Evolutionary conservation across 2,113 vertebrate species (phyloP).

Genomic region (Siniperca chuatsi): DNA sequence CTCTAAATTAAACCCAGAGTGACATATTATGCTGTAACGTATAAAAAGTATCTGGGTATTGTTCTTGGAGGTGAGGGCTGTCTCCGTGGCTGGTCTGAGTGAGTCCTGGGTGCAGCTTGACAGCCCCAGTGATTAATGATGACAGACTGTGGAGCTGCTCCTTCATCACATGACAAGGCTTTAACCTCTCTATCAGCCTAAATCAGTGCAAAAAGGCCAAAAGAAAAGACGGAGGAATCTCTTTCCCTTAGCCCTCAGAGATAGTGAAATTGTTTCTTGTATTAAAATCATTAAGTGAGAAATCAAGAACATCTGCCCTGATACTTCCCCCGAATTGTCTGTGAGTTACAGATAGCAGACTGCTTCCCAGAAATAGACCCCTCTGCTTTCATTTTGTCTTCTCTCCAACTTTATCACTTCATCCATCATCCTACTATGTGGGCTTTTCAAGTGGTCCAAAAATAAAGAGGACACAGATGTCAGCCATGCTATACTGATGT

Average conservation of each 20-base stretch:
- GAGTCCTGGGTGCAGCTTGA: conserved; percentile 65
- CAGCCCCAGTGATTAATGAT: conserved; percentile 76
- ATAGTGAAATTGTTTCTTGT: conserved; percentile 18
- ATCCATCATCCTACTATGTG: conserved; percentile 78
- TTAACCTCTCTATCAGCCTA: conserved; percentile 65
- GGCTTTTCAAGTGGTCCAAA: conserved; percentile 77
- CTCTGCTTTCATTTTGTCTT: conserved; percentile 70
- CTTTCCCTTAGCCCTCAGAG: conserved; percentile 19
- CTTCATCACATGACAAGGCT: conserved; percentile 71
- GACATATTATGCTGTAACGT: conserved; percentile 18
- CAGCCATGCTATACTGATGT: conserved; percentile 72
- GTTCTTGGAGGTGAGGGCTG: conserved; percentile 53
- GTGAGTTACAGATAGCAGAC: conserved; percentile 60
- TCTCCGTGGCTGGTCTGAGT: conserved; percentile 50
- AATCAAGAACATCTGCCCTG: conserved; percentile 61
- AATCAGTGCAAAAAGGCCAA: conserved; percentile 30
- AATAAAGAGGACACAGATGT: conserved; percentile 81
- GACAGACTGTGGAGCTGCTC: conserved; percentile 70
- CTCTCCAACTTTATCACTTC: conserved; percentile 79
- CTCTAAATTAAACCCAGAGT: conserved; percentile 39
- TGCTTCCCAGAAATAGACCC: conserved; percentile 71
- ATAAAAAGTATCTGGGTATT: conserved; percentile 39
- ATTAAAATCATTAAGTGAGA: conserved; percentile 59
- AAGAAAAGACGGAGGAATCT: conserved; percentile 1
- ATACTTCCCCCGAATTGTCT: conserved; percentile 51